phyloP scores from a whole-genome alignment of 2,888 invertebrate genomes.

The Drosophila tanythrix region DNA sequence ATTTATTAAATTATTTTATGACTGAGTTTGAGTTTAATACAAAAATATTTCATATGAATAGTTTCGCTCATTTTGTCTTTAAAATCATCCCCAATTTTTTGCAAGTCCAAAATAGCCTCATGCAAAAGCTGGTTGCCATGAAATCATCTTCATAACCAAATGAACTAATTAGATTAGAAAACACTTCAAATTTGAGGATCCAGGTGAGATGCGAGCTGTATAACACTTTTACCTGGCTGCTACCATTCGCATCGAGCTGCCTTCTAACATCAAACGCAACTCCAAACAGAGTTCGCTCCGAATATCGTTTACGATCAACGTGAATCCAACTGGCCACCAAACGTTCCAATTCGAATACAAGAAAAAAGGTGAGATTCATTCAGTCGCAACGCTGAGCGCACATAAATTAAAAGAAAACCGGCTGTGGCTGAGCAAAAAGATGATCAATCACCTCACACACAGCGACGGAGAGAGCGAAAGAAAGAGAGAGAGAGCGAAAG shows the following conservation, averaged over 20 bases:
- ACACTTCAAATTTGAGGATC: conserved; percentile 16
- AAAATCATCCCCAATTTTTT: neutral
- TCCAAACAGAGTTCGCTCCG: conserved; percentile 28
- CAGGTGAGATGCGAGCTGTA: conserved; percentile 36
- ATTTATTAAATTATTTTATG: neutral
- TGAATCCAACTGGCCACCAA: conserved; percentile 38
- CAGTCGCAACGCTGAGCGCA: conserved; percentile 57
- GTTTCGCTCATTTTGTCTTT: neutral
- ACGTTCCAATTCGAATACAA: conserved; percentile 70
- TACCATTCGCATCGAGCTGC: conserved; percentile 6
- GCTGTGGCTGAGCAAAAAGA: conserved; percentile 73
- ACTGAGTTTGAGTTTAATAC: neutral
- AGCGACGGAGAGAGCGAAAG: conserved; percentile 19
- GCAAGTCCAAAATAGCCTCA: neutral
- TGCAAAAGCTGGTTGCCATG: conserved; percentile 40
- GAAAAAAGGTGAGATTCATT: conserved; percentile 74
- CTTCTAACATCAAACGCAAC: conserved; percentile 55
- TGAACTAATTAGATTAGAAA: conserved; percentile 18
- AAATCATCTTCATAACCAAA: neutral
- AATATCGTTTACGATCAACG: conserved; percentile 74
- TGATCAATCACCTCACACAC: conserved; percentile 69
- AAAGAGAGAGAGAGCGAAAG: conserved; percentile 12
- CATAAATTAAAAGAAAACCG: conserved; percentile 74
- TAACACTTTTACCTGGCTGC: conserved; percentile 45
- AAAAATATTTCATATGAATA: rapidly evolving